These are phyloP conservation scores for Neofelis nebulosa DNA, from an alignment of 2,113 vertebrate genomes.

Conservation along the genomic window DNA sequence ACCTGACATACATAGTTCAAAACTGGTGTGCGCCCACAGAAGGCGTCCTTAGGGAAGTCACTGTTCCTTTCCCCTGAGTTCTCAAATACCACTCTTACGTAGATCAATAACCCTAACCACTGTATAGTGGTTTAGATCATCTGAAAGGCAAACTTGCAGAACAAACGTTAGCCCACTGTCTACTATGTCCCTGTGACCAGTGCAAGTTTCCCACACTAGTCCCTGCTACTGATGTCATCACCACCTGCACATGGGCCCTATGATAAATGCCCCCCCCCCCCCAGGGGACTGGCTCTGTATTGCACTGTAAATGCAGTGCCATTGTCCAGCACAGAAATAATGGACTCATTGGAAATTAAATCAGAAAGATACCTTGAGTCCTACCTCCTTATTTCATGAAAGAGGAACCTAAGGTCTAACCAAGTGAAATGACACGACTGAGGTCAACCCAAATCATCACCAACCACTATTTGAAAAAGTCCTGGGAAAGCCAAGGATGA, in stretches of 20 bases:
- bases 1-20: background rate
- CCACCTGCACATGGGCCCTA: background rate
- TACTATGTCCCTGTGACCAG: background rate
- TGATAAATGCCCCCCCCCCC: background rate
- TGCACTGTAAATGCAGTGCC: background rate
- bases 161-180: background rate
- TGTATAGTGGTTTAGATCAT: background rate
- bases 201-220: background rate
- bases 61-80: background rate
- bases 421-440: background rate
- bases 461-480: background rate
- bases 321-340: background rate
- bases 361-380: background rate
- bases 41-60: background rate
- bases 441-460: background rate
- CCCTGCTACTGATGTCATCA: background rate
- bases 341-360: background rate
- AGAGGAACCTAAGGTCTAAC: background rate
- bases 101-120: background rate
- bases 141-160: background rate
- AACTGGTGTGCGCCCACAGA: background rate
- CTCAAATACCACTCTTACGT: background rate
- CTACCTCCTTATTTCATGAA: background rate
- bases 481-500: background rate
- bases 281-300: fast-evolving